phyloP scores from a whole-genome alignment of 1,140 invertebrate genomes.

The Conus ventricosus region DNA sequence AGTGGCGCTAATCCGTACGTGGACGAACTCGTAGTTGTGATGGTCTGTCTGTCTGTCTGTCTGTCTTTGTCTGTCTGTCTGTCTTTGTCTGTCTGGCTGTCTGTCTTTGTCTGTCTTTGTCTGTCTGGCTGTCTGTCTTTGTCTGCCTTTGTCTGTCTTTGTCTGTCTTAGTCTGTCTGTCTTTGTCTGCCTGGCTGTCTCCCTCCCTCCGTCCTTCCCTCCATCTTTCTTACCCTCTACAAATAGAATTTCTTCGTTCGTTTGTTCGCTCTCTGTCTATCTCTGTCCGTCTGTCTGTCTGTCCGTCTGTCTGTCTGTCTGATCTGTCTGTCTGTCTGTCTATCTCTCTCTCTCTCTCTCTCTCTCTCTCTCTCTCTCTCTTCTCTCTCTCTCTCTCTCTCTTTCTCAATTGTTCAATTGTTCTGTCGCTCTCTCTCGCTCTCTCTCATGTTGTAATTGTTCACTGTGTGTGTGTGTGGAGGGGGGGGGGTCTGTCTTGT shows the following conservation, averaged over 20 bases:
- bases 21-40: not conserved
- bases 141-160: not conserved
- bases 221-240: not conserved
- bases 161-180: not conserved
- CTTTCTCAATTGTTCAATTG: too few species aligned
- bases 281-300: not conserved
- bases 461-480: too few species aligned
- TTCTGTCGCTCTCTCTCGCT: too few species aligned
- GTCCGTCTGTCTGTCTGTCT: too few species aligned
- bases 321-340: too few species aligned
- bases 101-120: not conserved
- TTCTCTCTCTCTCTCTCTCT: too few species aligned
- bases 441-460: too few species aligned
- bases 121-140: not conserved
- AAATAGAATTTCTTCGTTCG: too few species aligned
- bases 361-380: too few species aligned
- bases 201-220: not conserved
- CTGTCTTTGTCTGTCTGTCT: not conserved
- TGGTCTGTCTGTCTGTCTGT: not conserved
- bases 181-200: not conserved
- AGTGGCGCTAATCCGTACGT: slow-evolving; percentile 25
- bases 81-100: not conserved
- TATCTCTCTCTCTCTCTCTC: too few species aligned
- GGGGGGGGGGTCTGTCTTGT: too few species aligned
- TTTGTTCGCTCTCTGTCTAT: not conserved